Evolutionary conservation across 2,113 vertebrate genomes (phyloP), one percentile per base, ranked within the genome.

Genomic region (Pleuronectes platessa): DNA sequence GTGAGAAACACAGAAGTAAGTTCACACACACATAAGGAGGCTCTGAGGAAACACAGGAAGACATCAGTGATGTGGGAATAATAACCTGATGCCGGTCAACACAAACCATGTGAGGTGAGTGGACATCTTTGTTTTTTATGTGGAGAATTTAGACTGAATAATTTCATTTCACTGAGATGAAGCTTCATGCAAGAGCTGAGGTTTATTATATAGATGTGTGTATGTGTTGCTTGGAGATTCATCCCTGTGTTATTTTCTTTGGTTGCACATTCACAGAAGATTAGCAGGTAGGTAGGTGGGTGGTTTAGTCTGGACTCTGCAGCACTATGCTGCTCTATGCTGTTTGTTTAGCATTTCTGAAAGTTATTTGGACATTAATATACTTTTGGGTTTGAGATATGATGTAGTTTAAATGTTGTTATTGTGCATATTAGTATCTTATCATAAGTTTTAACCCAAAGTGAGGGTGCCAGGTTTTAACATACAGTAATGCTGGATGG

Each of bases 81-180:
- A 61, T 27, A 42, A 67, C 66, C 67, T 42, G 42, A 68, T 35
- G 2, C 13, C 35, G 40, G 11, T n/a, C 51, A 20, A 9, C 51
- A n/a, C 20, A 56, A 74, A 66, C 67, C 76, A 83, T 61, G 26
- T 83, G 64, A 89, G 90, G 90, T 92, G 80, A 90, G 90, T 74
- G 8, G 21, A 26, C 61, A 47, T 45, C 9, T 12, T n/a, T 13
- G 2, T 61, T 18, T 61, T 54, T 54, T 9, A 54, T 54, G 51
- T 11, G 18, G 51, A 54, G 51, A 21, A 54, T 17, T 54, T 11
- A n/a, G 51, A 7, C 20, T n/a, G 51, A n/a, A 54, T 9, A 20
- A 5, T 9, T 9, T 2, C 2, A 54, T 54, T 54, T 54, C 14
- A 51, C 5, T n/a, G 8, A 54, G 51, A 54, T 54, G 51, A 54